Conservation (phyloP, 2,888 invertebrate species). For the Tipula vernalis region DNA sequence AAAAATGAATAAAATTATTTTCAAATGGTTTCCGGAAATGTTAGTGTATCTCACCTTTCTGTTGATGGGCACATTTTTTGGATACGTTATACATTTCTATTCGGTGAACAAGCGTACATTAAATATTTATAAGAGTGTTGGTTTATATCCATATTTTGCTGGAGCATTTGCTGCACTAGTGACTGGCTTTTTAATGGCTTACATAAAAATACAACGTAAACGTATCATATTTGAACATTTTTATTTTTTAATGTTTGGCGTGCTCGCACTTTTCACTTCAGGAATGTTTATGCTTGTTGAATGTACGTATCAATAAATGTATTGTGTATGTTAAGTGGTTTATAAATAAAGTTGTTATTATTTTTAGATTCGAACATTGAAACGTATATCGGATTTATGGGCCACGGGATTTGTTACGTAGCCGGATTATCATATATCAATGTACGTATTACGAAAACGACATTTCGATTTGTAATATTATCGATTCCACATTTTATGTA, state of each 20-base stretch:
- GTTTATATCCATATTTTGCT: background rate
- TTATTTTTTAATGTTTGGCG: background rate
- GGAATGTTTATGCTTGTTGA: background rate
- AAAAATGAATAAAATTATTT: background rate
- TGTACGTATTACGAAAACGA: background rate
- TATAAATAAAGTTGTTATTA: background rate
- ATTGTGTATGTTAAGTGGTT: no score
- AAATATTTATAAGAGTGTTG: background rate
- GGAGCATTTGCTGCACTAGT: background rate
- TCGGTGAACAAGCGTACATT: background rate
- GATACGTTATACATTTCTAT: background rate
- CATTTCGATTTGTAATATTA: background rate
- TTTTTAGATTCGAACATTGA: background rate
- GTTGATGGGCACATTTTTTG: background rate
- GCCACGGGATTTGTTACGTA: background rate
- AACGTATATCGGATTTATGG: background rate
- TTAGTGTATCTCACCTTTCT: background rate
- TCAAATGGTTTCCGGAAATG: background rate
- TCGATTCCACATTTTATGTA: background rate
- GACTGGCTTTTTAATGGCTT: background rate
- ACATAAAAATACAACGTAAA: background rate
- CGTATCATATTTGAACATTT: background rate
- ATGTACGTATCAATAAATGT: background rate
- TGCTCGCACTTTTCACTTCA: background rate
- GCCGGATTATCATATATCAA: background rate